Evolutionary conservation across 2,888 invertebrate species (phyloP).

Genomic region (Matsumyia berberina): DNA sequence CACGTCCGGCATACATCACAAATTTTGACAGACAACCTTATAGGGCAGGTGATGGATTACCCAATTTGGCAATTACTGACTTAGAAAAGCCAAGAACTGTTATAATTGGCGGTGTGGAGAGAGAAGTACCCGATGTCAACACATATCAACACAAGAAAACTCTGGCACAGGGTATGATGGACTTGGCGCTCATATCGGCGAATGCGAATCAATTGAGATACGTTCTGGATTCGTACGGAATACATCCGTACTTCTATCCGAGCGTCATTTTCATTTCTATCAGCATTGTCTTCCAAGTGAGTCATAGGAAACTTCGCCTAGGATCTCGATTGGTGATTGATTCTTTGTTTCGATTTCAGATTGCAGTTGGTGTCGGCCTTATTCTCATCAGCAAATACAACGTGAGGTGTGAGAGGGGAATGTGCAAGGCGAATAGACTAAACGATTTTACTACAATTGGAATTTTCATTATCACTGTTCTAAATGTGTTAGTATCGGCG

Average conservation of each 20-base stretch:
- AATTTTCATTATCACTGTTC: constrained; percentile 92
- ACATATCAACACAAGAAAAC: constrained; percentile 96
- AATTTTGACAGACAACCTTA: too few relatives aligned
- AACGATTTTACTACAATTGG: constrained; percentile 94
- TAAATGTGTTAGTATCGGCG: constrained; percentile 95
- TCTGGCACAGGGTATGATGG: constrained; percentile 96
- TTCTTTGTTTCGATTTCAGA: constrained; percentile 84
- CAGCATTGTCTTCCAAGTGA: constrained; percentile 91
- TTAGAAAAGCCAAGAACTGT: too few relatives aligned
- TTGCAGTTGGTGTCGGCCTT: constrained; percentile 92
- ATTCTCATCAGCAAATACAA: constrained; percentile 93
- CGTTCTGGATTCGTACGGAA: constrained; percentile 88
- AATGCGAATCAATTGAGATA: constrained; percentile 95
- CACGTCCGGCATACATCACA: too few relatives aligned
- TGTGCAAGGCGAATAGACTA: constrained; percentile 90
- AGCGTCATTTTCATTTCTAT: constrained; percentile 90
- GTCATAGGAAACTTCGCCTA: neutral
- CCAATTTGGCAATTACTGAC: too few relatives aligned
- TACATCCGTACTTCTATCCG: constrained; percentile 91
- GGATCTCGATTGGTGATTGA: neutral
- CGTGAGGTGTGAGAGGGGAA: constrained; percentile 90
- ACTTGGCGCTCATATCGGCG: constrained; percentile 93
- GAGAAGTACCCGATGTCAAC: constrained; percentile 85
- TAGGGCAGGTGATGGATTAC: too few relatives aligned
- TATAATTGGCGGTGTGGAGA: too few relatives aligned